phyloP scores from a whole-genome alignment of 2,797 vertebrate genomes.

The Sphenopsis melanotis region DNA sequence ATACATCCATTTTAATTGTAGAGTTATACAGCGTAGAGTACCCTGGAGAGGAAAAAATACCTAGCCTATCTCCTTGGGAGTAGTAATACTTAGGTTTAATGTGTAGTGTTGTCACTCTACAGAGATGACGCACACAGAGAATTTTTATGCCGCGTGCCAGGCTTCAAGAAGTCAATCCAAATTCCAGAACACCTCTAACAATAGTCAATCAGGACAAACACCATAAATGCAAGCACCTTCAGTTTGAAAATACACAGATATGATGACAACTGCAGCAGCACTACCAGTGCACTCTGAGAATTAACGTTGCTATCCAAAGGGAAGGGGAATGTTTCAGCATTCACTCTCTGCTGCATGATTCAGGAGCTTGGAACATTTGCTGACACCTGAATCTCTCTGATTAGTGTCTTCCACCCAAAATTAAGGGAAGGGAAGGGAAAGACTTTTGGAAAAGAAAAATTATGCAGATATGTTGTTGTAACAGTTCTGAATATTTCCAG shows the following conservation, averaged over 20 bases:
- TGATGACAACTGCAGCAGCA: not conserved
- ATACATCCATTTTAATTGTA: slow-evolving; percentile 17
- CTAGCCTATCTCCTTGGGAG: not conserved
- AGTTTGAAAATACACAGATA: not conserved
- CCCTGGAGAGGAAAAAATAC: not conserved
- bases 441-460: not conserved
- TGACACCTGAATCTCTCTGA: slow-evolving; percentile 10
- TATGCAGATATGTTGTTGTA: slow-evolving; percentile 13
- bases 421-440: not conserved
- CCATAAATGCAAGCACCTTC: not conserved
- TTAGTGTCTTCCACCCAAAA: not conserved
- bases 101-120: not conserved
- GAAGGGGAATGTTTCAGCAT: not conserved
- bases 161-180: not conserved
- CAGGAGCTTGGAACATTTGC: not conserved
- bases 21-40: not conserved
- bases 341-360: not conserved
- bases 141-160: not conserved
- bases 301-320: not conserved
- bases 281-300: not conserved
- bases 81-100: not conserved
- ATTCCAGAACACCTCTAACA: not conserved
- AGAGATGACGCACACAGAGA: not conserved
- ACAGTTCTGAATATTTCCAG: slow-evolving; percentile 25
- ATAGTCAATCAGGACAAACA: not conserved